Conservation (phyloP, 1,140 invertebrate species). For the Ctenoplectra terminalis region DNA sequence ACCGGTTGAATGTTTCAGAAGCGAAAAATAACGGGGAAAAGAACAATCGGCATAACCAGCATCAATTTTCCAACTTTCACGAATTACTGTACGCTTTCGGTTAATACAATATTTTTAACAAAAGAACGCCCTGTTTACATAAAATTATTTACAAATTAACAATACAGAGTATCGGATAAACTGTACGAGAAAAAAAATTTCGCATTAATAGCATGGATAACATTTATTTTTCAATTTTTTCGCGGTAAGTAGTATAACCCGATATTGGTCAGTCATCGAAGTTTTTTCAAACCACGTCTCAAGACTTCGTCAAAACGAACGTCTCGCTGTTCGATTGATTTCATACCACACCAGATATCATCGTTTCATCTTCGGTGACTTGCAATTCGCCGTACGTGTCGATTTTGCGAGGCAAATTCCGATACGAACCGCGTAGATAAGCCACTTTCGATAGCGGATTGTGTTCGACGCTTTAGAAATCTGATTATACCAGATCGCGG, state of each 20-base stretch:
- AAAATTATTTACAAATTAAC: not conserved
- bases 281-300: no score
- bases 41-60: not conserved
- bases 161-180: not conserved
- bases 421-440: conserved; percentile 22
- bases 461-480: conserved; percentile 19
- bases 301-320: not conserved
- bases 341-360: no score
- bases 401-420: not conserved
- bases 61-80: not conserved
- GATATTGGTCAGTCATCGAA: not conserved
- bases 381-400: not conserved
- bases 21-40: not conserved
- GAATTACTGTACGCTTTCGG: not conserved
- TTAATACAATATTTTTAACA: not conserved
- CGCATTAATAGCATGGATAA: not conserved
- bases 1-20: not conserved
- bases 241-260: not conserved
- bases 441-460: not conserved
- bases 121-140: not conserved
- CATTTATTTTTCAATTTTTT: not conserved
- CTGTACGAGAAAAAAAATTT: not conserved
- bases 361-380: not conserved
- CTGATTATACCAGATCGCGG: not conserved
- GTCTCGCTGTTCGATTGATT: not conserved